Conservation (phyloP, 2,888 invertebrate genomes). For the Andrena minutula region DNA sequence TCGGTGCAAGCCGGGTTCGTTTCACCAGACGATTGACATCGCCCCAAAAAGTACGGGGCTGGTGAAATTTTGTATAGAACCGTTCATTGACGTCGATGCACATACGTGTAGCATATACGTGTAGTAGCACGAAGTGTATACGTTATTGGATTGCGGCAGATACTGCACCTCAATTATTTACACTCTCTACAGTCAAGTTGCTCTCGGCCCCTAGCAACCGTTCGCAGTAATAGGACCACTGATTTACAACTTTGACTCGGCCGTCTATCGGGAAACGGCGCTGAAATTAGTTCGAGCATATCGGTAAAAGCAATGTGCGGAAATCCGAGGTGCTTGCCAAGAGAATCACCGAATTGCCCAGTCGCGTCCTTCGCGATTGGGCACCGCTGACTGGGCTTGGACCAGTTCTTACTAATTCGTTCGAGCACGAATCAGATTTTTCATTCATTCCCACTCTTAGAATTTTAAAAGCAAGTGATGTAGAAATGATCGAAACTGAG, state of each 20-base stretch:
- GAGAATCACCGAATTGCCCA: constrained; percentile 24
- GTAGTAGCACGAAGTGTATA: constrained; percentile 2
- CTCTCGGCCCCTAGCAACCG: constrained; percentile 51
- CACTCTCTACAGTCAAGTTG: constrained; percentile 47
- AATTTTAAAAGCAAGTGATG: too few relatives aligned
- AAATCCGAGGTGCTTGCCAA: constrained; percentile 22
- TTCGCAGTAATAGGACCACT: constrained; percentile 73
- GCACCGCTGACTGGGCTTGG: too few relatives aligned
- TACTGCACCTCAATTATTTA: constrained; percentile 69
- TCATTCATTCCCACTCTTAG: too few relatives aligned
- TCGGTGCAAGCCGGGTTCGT: too few relatives aligned
- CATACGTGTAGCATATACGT: too few relatives aligned
- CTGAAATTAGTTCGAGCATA: constrained; percentile 67
- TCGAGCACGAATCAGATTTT: too few relatives aligned
- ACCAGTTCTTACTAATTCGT: too few relatives aligned
- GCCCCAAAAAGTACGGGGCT: too few relatives aligned
- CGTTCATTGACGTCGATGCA: background rate
- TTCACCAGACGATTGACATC: too few relatives aligned
- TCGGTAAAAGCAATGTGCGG: constrained; percentile 32
- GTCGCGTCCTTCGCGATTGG: too few relatives aligned
- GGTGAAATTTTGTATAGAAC: too few relatives aligned
- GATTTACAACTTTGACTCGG: constrained; percentile 72
- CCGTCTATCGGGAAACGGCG: constrained; percentile 57
- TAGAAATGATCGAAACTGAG: too few relatives aligned
- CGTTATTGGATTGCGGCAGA: constrained; percentile 68